phyloP scores from a whole-genome alignment of 2,888 invertebrate genomes.

The Graphium colonna region DNA sequence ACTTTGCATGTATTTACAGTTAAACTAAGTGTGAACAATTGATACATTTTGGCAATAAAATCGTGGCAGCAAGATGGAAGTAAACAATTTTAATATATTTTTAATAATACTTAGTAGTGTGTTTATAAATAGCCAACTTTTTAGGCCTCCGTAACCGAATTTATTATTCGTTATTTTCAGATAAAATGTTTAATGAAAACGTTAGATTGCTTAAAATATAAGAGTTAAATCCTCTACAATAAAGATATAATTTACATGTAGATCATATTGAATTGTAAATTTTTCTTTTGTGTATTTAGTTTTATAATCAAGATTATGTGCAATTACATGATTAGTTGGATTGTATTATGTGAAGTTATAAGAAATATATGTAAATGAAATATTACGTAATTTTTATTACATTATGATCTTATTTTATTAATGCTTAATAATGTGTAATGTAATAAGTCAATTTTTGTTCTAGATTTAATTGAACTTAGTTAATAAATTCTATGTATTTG shows the following conservation, averaged over 20 bases:
- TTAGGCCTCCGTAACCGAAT: slow-evolving; percentile 7
- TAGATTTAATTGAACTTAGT: slow-evolving; percentile 4
- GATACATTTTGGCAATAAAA: background rate
- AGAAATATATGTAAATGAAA: background rate
- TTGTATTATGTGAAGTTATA: background rate
- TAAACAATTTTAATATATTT: slow-evolving; percentile 1
- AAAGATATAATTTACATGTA: background rate
- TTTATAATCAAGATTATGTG: background rate
- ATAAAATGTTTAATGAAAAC: background rate
- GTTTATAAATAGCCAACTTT: background rate
- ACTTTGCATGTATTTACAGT: background rate
- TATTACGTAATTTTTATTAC: background rate
- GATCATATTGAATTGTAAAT: no score
- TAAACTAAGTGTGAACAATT: no score
- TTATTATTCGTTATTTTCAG: slow-evolving; percentile 3
- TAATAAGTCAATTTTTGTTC: background rate
- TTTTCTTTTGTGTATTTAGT: background rate
- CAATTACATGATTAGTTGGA: background rate
- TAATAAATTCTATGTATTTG: slow-evolving; percentile 2
- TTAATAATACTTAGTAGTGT: background rate
- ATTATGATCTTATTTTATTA: background rate
- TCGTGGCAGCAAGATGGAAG: background rate
- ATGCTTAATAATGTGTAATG: background rate
- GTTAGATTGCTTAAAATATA: background rate
- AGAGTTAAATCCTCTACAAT: background rate